Conservation (phyloP, 2,113 vertebrate species). For the Sorex fumeus region DNA sequence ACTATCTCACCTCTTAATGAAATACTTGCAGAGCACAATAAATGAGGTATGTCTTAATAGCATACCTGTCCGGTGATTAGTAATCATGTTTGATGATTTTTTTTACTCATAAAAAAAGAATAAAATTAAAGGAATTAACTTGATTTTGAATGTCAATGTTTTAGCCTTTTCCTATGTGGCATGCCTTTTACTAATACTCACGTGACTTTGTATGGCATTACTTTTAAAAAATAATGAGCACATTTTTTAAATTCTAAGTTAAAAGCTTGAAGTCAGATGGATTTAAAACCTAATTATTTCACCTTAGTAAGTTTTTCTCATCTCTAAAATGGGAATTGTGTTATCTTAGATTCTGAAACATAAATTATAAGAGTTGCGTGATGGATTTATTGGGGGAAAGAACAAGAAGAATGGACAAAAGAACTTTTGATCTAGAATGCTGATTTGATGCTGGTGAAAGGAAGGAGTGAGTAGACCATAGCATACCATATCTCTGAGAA, state of each 20-base stretch:
- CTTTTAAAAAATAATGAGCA: neutral
- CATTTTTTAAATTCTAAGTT: neutral
- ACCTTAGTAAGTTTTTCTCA: neutral
- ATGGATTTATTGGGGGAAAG: slow-evolving; percentile 3
- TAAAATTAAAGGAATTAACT: too few species aligned
- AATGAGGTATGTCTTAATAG: too few species aligned
- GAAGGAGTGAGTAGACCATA: neutral
- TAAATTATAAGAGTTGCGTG: neutral
- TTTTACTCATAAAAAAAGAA: too few species aligned
- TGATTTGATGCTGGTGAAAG: neutral
- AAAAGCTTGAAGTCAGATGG: slow-evolving; percentile 23
- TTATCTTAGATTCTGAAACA: neutral
- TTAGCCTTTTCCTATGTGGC: neutral
- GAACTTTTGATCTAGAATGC: neutral
- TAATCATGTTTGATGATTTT: too few species aligned
- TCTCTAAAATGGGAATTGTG: neutral
- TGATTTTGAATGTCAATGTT: too few species aligned
- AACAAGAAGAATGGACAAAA: neutral
- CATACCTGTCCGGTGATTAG: too few species aligned
- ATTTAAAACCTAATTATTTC: slow-evolving; percentile 19
- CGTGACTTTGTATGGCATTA: neutral
- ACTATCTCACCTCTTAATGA: too few species aligned
- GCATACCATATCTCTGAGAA: neutral
- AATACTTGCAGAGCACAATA: too few species aligned
- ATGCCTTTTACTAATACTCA: neutral